Base-by-base conservation (phyloP, 2,113 vertebrate genomes). In the Pycnonotus jocosus region DNA sequence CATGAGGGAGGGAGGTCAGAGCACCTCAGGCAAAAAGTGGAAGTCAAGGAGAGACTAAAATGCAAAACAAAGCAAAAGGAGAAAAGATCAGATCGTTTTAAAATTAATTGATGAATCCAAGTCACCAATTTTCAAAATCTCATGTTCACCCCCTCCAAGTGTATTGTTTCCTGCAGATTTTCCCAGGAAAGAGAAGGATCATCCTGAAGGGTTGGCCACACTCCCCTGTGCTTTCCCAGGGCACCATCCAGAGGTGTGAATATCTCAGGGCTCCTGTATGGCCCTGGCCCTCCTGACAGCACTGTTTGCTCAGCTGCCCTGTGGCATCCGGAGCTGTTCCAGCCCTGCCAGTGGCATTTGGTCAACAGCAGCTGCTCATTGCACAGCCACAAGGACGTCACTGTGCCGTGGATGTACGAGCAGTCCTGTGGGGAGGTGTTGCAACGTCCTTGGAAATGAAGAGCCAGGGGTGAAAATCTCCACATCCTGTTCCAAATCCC, bases 391-490 rank as follows among this genome's bases (percentile, higher is more conserved):
- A 13, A 4, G 37, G n/a, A 31, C 2, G 5, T 56, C 57, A 6
- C 66, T 38, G 47, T 44, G 48, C 74, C 74, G 7, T 1, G 11
- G 65, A 3, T 23, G 10, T 7, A 15, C 1, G 4, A 80, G 66
- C 71, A 31, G 15, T 15, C 58, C 54, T 44, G 57, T 33, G 74
- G 56, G 66, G 61, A 85, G 38, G 35, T 85, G 65, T 90, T 51
- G 57, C 81, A 90, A 82, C 0, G 2, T 31, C 71, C 50, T 71
- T 68, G 82, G 79, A 72, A 85, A 9, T 2, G 33, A 57, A 31
- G 74, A 77, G 28, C 78, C 3, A 18, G 82, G 65, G 88, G 64
- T 95, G 93, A 95, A 96, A 95, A 92, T 30, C 68, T 87, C 88
- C 80, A 53, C 88, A 78, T 92, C 85, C 90, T 88, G 24, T 88